Evolutionary conservation across 1,140 invertebrate genomes (phyloP), one percentile per base, ranked within the genome.

Genomic region (Melitaea cinxia): DNA sequence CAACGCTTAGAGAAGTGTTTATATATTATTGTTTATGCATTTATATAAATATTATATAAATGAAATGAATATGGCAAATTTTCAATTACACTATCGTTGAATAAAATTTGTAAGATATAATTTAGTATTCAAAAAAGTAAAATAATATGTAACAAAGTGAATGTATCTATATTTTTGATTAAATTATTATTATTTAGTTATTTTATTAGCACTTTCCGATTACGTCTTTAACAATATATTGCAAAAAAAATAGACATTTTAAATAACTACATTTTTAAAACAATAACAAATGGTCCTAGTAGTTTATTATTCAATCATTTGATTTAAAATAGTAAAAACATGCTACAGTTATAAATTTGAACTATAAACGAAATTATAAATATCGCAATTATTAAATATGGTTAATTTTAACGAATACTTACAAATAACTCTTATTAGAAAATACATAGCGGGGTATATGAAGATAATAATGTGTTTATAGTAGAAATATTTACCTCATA

Each of bases 401-500:
- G 35, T 39, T 37, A 59, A 52, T 14, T 30, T 33, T 21, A 26
- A 28, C 9, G 42, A 37, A 28, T 30, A 26, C 37, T 53, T 45
- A 45, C 26, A 49, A 17, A 33, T 21, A 4, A 24, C 39, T 60
- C 50, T 19, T 57, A 39, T 60, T 26, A 33, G 50, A 47, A 72
- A 72, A 68, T 72, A 68, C 65, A 65, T 68, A 72, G 65, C 70
- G 26, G 33, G 45, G 52, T 52, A 57, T 58, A 21, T 28, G n/a
- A n/a, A n/a, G n/a, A 62, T 57, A 65, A 45, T 57, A 19, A 23
- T 55, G 23, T 23, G 45, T 26, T 60, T 50, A 56, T 28, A 61
- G 15, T 21, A 68, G 52, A 75, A 72, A 72, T 75, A 81, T 80
- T 88, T 85, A 89, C 87, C 87, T 88, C 87, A 65, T 88, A 89